Evolutionary conservation across 1,140 invertebrate genomes (phyloP).

Genomic region (Coptotermes formosanus): DNA sequence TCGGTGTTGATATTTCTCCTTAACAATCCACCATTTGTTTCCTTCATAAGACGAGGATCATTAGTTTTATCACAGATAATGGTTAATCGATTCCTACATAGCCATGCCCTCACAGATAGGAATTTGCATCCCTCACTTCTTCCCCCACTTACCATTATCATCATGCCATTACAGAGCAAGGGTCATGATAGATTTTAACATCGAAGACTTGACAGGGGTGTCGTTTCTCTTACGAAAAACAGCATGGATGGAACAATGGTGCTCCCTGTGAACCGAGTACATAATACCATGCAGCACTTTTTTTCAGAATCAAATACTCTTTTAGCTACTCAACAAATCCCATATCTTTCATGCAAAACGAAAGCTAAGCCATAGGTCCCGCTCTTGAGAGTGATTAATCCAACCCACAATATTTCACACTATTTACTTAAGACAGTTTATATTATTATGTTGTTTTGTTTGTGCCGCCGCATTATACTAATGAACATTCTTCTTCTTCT

Average conservation of each 20-base stretch:
- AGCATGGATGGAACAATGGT: not conserved
- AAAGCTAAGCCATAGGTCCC: no score
- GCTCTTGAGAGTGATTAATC: no score
- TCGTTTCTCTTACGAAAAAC: not conserved
- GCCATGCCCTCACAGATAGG: not conserved
- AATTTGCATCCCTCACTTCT: not conserved
- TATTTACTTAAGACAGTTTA: no score
- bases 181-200: not conserved
- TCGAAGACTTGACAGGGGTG: not conserved
- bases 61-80: conserved; percentile 14
- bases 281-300: no score
- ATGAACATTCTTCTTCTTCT: no score
- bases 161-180: not conserved
- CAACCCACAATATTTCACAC: no score
- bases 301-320: no score
- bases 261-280: not conserved
- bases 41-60: not conserved
- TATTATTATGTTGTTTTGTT: no score
- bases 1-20: not conserved
- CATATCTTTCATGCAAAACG: no score
- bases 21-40: not conserved
- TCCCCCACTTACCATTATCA: not conserved
- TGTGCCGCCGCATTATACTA: no score
- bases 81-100: conserved; percentile 19
- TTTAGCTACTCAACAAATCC: no score